phyloP scores from a whole-genome alignment of 1,140 invertebrate species.

The Drosophila pallidifrons region DNA sequence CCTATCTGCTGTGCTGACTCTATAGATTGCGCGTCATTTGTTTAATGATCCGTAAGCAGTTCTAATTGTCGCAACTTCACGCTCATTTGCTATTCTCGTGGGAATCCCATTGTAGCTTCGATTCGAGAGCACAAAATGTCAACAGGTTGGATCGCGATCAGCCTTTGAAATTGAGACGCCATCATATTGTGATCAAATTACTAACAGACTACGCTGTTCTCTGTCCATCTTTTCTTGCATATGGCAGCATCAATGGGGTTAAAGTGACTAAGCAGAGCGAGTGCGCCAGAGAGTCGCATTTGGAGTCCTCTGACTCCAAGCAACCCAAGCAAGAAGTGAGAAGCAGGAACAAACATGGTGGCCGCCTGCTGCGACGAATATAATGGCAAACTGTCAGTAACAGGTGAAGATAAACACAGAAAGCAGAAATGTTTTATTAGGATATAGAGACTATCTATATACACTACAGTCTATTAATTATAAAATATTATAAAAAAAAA shows the following conservation, averaged over 20 bases:
- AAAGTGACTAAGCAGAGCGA: not conserved
- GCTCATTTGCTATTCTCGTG: constrained; percentile 51
- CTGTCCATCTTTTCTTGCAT: constrained; percentile 16
- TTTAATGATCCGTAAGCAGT: constrained; percentile 72
- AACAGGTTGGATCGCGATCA: constrained; percentile 59
- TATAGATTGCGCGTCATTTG: constrained; percentile 37
- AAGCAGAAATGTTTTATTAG: not conserved
- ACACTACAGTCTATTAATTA: constrained; percentile 7
- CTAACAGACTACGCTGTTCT: constrained; percentile 43
- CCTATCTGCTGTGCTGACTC: constrained; percentile 19
- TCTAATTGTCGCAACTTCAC: constrained; percentile 52
- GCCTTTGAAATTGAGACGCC: constrained; percentile 23
- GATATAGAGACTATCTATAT: not conserved
- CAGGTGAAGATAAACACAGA: constrained; percentile 56
- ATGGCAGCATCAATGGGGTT: constrained; percentile 33
- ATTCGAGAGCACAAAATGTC: constrained; percentile 27
- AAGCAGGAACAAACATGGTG: constrained; percentile 66
- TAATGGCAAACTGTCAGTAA: constrained; percentile 78
- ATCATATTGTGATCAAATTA: constrained; percentile 63
- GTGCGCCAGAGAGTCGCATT: not conserved
- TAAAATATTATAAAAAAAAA: not conserved
- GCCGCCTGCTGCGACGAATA: constrained; percentile 68
- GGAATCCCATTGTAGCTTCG: constrained; percentile 41
- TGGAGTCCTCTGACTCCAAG: not conserved
- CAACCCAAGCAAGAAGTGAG: not conserved